Conservation (phyloP, 1,140 invertebrate species). For the Drosophila fuyamai region DNA sequence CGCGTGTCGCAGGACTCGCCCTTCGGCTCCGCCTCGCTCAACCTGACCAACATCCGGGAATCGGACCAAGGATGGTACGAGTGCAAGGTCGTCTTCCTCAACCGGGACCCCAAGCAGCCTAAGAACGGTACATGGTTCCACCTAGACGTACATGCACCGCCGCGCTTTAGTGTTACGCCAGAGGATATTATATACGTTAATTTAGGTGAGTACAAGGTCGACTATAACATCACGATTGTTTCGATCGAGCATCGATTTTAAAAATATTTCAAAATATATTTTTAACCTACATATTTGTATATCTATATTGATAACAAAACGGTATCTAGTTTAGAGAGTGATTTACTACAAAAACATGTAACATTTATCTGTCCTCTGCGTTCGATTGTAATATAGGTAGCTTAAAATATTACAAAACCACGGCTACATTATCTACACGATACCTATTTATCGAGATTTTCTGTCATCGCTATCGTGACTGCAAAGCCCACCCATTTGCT, state of each 20-base stretch:
- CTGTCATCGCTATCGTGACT: neutral
- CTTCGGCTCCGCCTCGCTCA: slow-evolving; percentile 96
- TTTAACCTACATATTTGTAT: too few species aligned
- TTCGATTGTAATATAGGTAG: too few species aligned
- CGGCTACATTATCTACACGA: neutral
- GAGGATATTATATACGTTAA: slow-evolving; percentile 98
- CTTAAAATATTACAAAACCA: too few species aligned
- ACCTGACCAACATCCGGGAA: slow-evolving; percentile 96
- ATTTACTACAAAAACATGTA: too few species aligned
- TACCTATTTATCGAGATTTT: too few species aligned
- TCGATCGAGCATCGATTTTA: too few species aligned
- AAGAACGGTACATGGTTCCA: slow-evolving; percentile 98
- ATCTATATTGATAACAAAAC: too few species aligned
- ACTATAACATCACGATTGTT: too few species aligned
- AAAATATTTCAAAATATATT: too few species aligned
- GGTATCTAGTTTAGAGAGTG: too few species aligned
- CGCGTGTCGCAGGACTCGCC: slow-evolving; percentile 93
- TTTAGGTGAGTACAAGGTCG: slow-evolving; percentile 86
- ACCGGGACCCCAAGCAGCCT: slow-evolving; percentile 94
- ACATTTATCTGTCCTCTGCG: too few species aligned
- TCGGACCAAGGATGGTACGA: slow-evolving; percentile 98
- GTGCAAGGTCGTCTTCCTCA: slow-evolving; percentile 98
- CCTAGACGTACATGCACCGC: slow-evolving; percentile 97
- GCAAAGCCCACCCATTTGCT: neutral
- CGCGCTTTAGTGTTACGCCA: slow-evolving; percentile 95